Conservation (phyloP, 2,888 invertebrate species). For the Cerastis leucographa region DNA sequence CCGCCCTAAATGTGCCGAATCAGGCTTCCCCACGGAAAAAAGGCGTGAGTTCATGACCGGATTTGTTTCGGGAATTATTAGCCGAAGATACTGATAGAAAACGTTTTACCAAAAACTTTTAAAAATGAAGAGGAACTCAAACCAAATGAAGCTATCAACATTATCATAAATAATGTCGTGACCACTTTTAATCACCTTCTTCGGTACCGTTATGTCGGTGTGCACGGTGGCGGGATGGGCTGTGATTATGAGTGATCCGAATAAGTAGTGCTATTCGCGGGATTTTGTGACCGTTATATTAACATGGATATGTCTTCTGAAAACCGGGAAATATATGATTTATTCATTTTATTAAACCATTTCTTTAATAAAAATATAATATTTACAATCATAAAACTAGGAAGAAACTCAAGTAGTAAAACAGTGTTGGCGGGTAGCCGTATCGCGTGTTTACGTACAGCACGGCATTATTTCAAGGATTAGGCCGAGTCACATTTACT, state of each 20-base stretch:
- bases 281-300: too few relatives aligned
- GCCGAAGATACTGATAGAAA: background rate
- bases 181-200: background rate
- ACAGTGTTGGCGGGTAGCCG: too few relatives aligned
- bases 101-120: background rate
- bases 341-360: too few relatives aligned
- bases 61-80: background rate
- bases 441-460: too few relatives aligned
- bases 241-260: background rate
- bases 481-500: too few relatives aligned
- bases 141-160: conserved; percentile 3
- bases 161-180: conserved; percentile 20
- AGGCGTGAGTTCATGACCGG: background rate
- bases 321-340: too few relatives aligned
- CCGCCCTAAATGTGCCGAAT: background rate
- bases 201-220: background rate
- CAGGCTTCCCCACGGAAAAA: background rate
- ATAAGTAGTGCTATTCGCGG: too few relatives aligned
- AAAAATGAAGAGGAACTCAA: background rate
- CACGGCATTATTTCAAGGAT: too few relatives aligned
- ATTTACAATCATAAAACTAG: too few relatives aligned
- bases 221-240: background rate
- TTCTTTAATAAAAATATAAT: too few relatives aligned
- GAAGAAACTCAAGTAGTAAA: too few relatives aligned
- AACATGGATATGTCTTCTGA: too few relatives aligned